Evolutionary conservation across 2,113 vertebrate species (phyloP).

Genomic region (Poeciliopsis occidentalis): DNA sequence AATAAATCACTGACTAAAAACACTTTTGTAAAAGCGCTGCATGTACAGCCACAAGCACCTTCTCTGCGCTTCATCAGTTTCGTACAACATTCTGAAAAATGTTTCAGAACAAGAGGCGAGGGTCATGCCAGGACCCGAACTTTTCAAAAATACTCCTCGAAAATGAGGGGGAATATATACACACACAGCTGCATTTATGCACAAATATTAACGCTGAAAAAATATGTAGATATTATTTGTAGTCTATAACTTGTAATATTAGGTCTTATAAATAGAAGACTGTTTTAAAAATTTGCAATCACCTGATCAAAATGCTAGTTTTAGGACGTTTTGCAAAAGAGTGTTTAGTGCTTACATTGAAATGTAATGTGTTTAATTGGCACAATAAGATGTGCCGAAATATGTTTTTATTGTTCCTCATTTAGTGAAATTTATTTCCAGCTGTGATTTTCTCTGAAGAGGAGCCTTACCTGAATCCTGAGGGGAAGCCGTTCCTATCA

Average conservation of each 20-base stretch:
- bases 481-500: conserved; percentile 58
- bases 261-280: not conserved
- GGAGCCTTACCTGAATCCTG: conserved; percentile 71
- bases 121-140: conserved; percentile 5
- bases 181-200: conserved; percentile 7
- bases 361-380: not conserved
- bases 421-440: not conserved
- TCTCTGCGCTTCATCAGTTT: not conserved
- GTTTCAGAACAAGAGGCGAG: conserved; percentile 24
- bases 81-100: conserved; percentile 33
- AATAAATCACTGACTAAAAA: not conserved
- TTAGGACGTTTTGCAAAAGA: not conserved
- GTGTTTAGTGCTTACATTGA: not conserved
- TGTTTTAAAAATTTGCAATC: not conserved
- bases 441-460: not conserved
- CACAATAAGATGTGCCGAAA: not conserved
- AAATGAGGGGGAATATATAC: conserved; percentile 42
- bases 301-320: not conserved
- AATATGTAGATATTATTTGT: not conserved
- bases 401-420: not conserved
- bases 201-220: conserved; percentile 9
- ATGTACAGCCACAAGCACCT: not conserved
- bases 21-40: not conserved
- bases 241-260: not conserved
- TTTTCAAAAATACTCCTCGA: conserved; percentile 2